phyloP scores from a whole-genome alignment of 1,140 invertebrate genomes.

The Zaprionus gabonicus region DNA sequence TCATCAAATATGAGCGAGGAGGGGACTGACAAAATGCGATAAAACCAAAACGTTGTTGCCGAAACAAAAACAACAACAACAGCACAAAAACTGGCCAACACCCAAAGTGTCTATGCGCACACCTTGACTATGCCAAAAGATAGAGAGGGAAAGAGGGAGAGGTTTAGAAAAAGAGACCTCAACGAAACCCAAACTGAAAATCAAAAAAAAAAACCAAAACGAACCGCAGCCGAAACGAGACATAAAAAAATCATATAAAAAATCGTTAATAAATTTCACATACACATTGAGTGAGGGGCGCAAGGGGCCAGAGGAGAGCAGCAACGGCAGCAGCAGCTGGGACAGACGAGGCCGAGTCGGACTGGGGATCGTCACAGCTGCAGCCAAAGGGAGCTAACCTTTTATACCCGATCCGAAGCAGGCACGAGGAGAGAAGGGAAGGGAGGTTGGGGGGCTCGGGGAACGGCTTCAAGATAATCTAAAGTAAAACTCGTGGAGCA shows the following conservation, averaged over 20 bases:
- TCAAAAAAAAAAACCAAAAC: conserved; percentile 19
- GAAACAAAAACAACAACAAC: conserved; percentile 5
- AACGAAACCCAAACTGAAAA: conserved; percentile 27
- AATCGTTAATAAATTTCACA: conserved; percentile 83
- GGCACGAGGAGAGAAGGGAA: conserved; percentile 36
- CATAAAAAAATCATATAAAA: conserved; percentile 76
- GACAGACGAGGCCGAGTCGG: conserved; percentile 3
- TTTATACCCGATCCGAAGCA: conserved; percentile 47
- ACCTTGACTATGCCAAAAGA: conserved; percentile 59
- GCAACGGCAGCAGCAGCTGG: conserved; percentile 12
- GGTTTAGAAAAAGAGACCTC: background rate
- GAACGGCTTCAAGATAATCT: conserved; percentile 64
- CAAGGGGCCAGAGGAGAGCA: background rate
- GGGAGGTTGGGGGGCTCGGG: background rate
- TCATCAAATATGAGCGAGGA: conserved; percentile 57
- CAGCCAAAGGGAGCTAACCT: conserved; percentile 75
- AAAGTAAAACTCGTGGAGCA: conserved; percentile 82
- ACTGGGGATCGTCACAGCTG: conserved; percentile 47
- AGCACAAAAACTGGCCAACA: conserved; percentile 53
- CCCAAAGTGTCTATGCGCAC: conserved; percentile 82
- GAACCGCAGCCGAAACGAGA: conserved; percentile 55
- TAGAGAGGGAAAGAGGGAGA: background rate
- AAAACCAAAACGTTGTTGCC: conserved; percentile 64
- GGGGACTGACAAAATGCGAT: conserved; percentile 44
- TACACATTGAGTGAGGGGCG: conserved; percentile 43